These are phyloP conservation scores for Nymphicus hollandicus DNA, from an alignment of 2,113 vertebrate species.

Conservation along the genomic window DNA sequence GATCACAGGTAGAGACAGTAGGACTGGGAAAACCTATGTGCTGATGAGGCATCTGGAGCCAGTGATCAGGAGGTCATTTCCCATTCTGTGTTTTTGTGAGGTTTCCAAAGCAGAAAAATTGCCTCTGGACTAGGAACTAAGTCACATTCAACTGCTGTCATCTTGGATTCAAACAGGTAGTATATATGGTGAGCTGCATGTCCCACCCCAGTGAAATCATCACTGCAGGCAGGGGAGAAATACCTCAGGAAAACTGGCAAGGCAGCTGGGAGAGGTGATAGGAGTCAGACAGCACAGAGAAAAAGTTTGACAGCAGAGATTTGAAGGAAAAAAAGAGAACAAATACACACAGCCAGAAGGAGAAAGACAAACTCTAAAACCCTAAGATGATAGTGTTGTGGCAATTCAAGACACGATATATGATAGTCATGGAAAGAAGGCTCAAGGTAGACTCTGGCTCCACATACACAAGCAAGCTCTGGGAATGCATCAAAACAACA, in stretches of 20 bases:
- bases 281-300: background rate
- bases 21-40: background rate
- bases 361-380: background rate
- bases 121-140: background rate
- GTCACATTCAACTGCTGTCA: background rate
- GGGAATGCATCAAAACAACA: background rate
- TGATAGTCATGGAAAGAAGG: background rate
- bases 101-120: background rate
- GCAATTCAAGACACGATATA: background rate
- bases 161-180: background rate
- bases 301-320: background rate
- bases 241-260: background rate
- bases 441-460: background rate
- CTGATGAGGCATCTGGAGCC: background rate
- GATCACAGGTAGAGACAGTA: background rate
- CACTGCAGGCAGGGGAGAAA: background rate
- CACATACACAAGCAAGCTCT: background rate
- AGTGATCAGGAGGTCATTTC: background rate
- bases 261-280: background rate
- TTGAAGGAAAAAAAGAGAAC: background rate
- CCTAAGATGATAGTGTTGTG: accelerated
- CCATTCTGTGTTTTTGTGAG: background rate
- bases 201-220: background rate
- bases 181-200: background rate
- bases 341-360: background rate